phyloP scores from a whole-genome alignment of 2,888 invertebrate genomes.

The Hirtodrosophila confusa region DNA sequence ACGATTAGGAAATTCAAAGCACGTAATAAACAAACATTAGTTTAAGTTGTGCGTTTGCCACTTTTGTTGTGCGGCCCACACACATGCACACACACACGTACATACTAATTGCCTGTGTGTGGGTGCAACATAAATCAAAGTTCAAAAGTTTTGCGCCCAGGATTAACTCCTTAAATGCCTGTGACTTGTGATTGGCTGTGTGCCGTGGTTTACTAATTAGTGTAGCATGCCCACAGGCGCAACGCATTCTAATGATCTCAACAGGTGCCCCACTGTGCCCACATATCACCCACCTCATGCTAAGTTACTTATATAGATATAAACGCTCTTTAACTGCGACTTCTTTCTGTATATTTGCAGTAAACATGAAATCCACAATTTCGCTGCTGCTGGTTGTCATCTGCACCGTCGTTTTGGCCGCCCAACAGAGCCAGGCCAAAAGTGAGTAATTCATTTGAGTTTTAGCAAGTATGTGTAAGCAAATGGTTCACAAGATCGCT shows the following conservation, averaged over 20 bases:
- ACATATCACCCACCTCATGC: background rate
- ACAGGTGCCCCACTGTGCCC: conserved; percentile 54
- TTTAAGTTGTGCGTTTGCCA: conserved; percentile 54
- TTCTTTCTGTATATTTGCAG: conserved; percentile 52
- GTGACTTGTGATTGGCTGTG: conserved; percentile 40
- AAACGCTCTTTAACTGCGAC: conserved; percentile 29
- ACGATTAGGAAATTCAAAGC: conserved; percentile 53
- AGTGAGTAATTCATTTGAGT: conserved; percentile 74
- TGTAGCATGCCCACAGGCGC: conserved; percentile 50
- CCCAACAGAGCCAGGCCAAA: conserved; percentile 83
- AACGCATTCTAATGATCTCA: conserved; percentile 46
- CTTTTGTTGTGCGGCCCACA: conserved; percentile 21
- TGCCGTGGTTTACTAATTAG: conserved; percentile 70
- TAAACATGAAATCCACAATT: conserved; percentile 82
- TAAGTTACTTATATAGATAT: background rate
- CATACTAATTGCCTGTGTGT: conserved; percentile 55
- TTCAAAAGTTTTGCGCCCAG: conserved; percentile 70
- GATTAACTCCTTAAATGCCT: conserved; percentile 72
- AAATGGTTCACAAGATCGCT: no score
- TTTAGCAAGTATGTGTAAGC: no score
- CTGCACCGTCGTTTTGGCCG: conserved; percentile 82
- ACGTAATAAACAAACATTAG: conserved; percentile 68
- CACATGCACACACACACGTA: conserved; percentile 11
- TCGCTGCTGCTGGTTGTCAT: conserved; percentile 82
- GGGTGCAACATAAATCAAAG: conserved; percentile 72